Evolutionary conservation across 2,888 invertebrate species (phyloP), one percentile per base, ranked within the genome.

Genomic region (Oscheius onirici): DNA sequence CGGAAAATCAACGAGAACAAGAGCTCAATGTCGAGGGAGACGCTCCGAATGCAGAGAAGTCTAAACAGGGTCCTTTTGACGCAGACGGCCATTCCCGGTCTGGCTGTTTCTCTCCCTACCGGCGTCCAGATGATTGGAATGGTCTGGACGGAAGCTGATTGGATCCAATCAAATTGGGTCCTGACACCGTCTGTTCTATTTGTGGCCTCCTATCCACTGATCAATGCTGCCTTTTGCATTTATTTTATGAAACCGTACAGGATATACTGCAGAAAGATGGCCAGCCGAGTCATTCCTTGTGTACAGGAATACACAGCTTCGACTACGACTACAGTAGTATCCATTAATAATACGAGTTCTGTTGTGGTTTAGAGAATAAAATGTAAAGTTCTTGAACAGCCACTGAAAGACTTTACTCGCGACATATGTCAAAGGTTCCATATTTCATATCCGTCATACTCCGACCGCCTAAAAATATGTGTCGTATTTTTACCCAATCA

Each of bases 21-120:
- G 26, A 11, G 13, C 0, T 55, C 55, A 0, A 26, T 55, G 34
- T 55, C 55, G 17, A 55, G 15, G 6, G 55, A 55, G 28, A 55
- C 26, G n/a, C 28, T 24, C 28, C 20, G 55, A 3, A 55, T 55
- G 55, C 55, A 55, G 17, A 55, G 26, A 55, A 55, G 55, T 55
- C 55, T 55, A 3, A 55, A 24, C 28, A 8, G 10, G 15, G 26
- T 55, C 13, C 26, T 55, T 26, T 11, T 55, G 15, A 28, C 55
- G 1, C 55, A 55, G 34, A 28, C 20, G 2, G n/a, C 28, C 11
- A 55, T 55, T 28, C 55, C 55, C 8, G 55, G 28, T 1, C 1
- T 55, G 0, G 20, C 55, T 0, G 2, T 55, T 0, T n/a, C 28
- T 1, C n/a, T 55, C 11, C 55, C 55, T 0, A 28, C 28, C 26